Conservation (phyloP, 2,113 vertebrate species). For the Ptilorrhoa leucosticta region DNA sequence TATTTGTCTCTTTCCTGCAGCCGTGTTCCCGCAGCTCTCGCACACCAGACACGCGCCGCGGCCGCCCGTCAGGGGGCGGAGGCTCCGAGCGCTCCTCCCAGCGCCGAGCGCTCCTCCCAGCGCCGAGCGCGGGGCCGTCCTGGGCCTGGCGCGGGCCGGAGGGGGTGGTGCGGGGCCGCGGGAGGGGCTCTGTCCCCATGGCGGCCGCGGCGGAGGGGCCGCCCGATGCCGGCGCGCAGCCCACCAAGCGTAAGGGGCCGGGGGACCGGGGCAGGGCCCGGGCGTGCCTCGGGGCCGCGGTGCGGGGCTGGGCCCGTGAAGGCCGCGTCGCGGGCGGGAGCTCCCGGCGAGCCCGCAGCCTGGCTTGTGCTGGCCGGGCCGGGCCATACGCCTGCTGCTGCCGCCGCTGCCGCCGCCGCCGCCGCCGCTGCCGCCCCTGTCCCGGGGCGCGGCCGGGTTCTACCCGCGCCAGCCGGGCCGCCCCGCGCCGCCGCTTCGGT, state of each 20-base stretch:
- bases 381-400: background rate
- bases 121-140: background rate
- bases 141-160: too few species aligned
- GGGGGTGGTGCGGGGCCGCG: background rate
- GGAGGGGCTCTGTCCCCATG: background rate
- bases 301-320: background rate
- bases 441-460: background rate
- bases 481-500: background rate
- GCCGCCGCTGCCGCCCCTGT: background rate
- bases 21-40: rapidly evolving
- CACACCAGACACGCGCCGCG: rapidly evolving
- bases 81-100: background rate
- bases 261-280: background rate
- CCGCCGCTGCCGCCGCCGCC: background rate
- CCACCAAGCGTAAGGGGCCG: constrained; percentile 21
- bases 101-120: background rate
- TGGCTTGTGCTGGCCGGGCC: background rate
- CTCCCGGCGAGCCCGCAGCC: background rate
- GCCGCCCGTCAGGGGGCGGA: background rate
- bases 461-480: background rate
- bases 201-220: constrained; percentile 3
- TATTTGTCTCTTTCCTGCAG: rapidly evolving
- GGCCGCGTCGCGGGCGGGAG: background rate
- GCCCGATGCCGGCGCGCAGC: background rate
- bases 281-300: too few species aligned